These are phyloP conservation scores for Rhagologus leucostigma DNA, from an alignment of 2,113 vertebrate species.

Conservation along the genomic window DNA sequence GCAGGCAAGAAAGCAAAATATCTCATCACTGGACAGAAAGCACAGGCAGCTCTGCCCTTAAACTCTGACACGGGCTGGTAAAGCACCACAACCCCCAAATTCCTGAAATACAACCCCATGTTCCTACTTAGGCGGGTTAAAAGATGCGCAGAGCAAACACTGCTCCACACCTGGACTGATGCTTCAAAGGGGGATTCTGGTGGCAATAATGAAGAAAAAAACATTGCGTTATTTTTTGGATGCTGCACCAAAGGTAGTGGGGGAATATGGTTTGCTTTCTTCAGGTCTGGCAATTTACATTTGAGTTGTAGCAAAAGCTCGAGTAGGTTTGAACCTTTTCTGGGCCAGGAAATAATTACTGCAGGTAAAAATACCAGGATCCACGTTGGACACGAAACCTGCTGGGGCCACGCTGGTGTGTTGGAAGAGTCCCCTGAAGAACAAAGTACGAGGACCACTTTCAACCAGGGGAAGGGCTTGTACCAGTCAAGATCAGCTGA, in stretches of 20 bases:
- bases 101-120: neutral
- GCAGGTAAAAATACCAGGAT: neutral
- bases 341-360: neutral
- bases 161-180: neutral
- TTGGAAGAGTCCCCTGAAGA: neutral
- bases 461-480: neutral
- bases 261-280: neutral
- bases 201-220: neutral
- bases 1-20: neutral
- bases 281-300: neutral
- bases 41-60: neutral
- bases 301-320: neutral
- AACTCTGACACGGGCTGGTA: neutral
- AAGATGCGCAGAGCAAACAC: neutral
- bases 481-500: neutral
- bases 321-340: neutral
- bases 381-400: neutral
- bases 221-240: neutral
- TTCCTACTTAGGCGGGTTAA: neutral
- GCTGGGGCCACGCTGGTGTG: fast-evolving
- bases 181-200: neutral
- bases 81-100: neutral
- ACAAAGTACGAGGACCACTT: neutral
- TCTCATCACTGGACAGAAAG: neutral
- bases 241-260: neutral